phyloP scores from a whole-genome alignment of 2,888 invertebrate genomes.

The Fragum fragum region DNA sequence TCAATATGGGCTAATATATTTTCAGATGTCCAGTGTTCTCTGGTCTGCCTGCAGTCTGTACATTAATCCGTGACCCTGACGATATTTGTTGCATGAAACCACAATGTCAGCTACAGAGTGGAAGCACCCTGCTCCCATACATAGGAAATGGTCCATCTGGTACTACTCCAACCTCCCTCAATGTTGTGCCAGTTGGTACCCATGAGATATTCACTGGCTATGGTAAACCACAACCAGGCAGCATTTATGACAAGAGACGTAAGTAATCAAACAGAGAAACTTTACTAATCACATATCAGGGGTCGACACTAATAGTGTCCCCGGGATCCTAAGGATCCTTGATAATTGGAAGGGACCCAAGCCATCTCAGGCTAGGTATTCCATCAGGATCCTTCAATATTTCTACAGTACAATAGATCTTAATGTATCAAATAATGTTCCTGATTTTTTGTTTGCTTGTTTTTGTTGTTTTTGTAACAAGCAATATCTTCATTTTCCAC shows the following conservation, averaged over 20 bases:
- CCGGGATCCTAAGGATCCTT: too few relatives aligned
- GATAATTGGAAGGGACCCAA: too few relatives aligned
- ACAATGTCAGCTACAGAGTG: constrained; percentile 63
- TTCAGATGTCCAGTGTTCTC: constrained; percentile 75
- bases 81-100: constrained; percentile 77
- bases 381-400: too few relatives aligned
- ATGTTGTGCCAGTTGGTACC: constrained; percentile 77
- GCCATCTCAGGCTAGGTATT: too few relatives aligned
- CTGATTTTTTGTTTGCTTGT: too few relatives aligned
- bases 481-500: too few relatives aligned
- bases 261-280: constrained; percentile 16
- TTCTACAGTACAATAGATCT: too few relatives aligned
- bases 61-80: constrained; percentile 69
- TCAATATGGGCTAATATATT: too few relatives aligned
- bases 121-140: constrained; percentile 65
- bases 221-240: constrained; percentile 61
- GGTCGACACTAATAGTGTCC: too few relatives aligned
- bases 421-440: too few relatives aligned
- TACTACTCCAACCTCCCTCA: constrained; percentile 69
- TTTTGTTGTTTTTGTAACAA: too few relatives aligned
- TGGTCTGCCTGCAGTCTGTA: constrained; percentile 74
- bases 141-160: constrained; percentile 59
- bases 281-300: too few relatives aligned
- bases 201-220: constrained; percentile 71
- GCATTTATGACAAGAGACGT: constrained; percentile 56